phyloP scores from a whole-genome alignment of 2,113 vertebrate genomes.

The Gadus macrocephalus region DNA sequence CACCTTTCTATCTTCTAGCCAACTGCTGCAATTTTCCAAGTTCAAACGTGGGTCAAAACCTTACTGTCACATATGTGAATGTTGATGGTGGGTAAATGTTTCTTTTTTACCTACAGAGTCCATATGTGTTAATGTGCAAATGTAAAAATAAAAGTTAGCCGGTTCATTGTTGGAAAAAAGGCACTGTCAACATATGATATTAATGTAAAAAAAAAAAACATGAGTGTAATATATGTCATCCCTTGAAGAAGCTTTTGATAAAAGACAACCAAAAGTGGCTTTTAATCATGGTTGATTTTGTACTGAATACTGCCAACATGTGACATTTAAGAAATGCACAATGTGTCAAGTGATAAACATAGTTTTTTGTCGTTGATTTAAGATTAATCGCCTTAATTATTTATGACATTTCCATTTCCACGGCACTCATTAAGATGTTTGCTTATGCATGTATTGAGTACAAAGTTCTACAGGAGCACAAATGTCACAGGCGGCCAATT shows the following conservation, averaged over 20 bases:
- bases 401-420: slow-evolving; percentile 50
- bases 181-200: not conserved
- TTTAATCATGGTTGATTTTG: slow-evolving; percentile 14
- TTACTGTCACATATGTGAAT: slow-evolving; percentile 24
- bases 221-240: too few relatives aligned
- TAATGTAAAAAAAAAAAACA: not conserved
- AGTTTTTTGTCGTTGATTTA: slow-evolving; percentile 35
- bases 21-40: slow-evolving; percentile 51
- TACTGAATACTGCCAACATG: slow-evolving; percentile 38
- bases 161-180: slow-evolving; percentile 8
- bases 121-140: not conserved
- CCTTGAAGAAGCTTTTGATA: too few relatives aligned
- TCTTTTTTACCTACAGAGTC: not conserved
- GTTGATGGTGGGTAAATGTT: slow-evolving; percentile 2
- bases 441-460: slow-evolving; percentile 38
- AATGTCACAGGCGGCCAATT: slow-evolving; percentile 46
- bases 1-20: slow-evolving; percentile 41
- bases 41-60: slow-evolving; percentile 56
- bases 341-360: slow-evolving; percentile 46
- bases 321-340: slow-evolving; percentile 55
- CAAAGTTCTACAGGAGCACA: slow-evolving; percentile 29
- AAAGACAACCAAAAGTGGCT: not conserved
- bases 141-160: slow-evolving; percentile 4
- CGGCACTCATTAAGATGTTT: slow-evolving; percentile 47
- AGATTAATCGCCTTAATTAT: slow-evolving; percentile 52